phyloP scores from a whole-genome alignment of 2,888 invertebrate species.

The Eristalis tenax region DNA sequence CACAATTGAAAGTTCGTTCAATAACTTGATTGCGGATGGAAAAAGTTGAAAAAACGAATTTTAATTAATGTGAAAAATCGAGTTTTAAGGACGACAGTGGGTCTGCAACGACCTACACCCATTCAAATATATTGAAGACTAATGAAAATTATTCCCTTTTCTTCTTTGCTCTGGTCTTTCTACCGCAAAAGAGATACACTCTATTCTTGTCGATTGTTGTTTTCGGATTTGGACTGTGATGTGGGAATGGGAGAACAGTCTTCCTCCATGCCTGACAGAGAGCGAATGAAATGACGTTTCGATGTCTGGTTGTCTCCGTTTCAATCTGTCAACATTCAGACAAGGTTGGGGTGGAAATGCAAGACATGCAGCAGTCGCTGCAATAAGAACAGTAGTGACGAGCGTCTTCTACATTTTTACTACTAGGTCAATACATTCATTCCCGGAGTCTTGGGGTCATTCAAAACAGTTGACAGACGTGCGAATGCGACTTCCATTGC shows the following conservation, averaged over 20 bases:
- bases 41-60: slow-evolving; percentile 24
- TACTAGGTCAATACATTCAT: too few relatives aligned
- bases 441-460: too few relatives aligned
- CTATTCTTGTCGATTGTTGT: slow-evolving; percentile 53
- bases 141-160: slow-evolving; percentile 25
- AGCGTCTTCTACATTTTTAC: not conserved
- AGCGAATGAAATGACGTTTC: not conserved
- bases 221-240: not conserved
- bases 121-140: slow-evolving; percentile 60
- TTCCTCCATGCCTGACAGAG: not conserved
- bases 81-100: slow-evolving; percentile 24
- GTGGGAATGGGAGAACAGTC: slow-evolving; percentile 1
- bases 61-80: slow-evolving; percentile 58
- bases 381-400: not conserved
- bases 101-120: slow-evolving; percentile 51
- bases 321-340: slow-evolving; percentile 12
- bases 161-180: slow-evolving; percentile 55
- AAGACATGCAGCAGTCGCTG: not conserved
- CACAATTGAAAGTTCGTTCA: not conserved
- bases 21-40: not conserved
- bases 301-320: not conserved
- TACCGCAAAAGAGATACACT: slow-evolving; percentile 62
- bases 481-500: too few relatives aligned
- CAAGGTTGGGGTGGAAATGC: slow-evolving; percentile 17
- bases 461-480: too few relatives aligned